Percentiles rank a stretch among this genome's conserved stretches.
Conservation (phyloP, 2,797 vertebrate species). For the Melanotaenia maccullochi region DNA sequence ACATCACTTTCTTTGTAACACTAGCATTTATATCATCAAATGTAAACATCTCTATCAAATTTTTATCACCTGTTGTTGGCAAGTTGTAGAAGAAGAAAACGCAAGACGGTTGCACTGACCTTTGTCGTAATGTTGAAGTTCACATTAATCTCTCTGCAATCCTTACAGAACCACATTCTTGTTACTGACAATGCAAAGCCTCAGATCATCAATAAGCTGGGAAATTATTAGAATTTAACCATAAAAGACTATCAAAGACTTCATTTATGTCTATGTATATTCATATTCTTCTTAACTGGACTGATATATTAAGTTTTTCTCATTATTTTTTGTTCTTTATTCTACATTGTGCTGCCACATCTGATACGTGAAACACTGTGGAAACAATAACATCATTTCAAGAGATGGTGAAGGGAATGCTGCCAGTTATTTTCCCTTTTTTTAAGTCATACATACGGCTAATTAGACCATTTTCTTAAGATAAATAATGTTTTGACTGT, state of each 20-base stretch:
- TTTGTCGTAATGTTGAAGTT: not conserved
- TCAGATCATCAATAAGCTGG: not conserved
- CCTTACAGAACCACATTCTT: not conserved
- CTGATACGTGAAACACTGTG: not conserved
- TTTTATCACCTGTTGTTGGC: not conserved
- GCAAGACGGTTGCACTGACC: not conserved
- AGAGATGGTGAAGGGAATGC: not conserved
- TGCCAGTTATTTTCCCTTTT: no score
- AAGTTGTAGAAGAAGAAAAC: not conserved
- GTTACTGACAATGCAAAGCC: not conserved
- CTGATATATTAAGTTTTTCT: not conserved
- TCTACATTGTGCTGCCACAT: not conserved
- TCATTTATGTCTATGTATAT: not conserved
- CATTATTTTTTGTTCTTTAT: not conserved
- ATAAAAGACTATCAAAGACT: no score
- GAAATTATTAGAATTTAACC: not conserved
- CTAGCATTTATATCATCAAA: not conserved
- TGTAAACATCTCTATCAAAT: not conserved
- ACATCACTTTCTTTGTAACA: constrained; percentile 12
- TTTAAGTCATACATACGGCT: not conserved
- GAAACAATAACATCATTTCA: not conserved
- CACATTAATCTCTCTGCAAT: not conserved
- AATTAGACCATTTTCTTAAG: not conserved
- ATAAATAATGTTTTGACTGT: not conserved
- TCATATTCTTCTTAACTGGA: not conserved